Evolutionary conservation across 2,888 invertebrate genomes (phyloP), one percentile per base, ranked within the genome.

Genomic region (Achlya flavicornis): DNA sequence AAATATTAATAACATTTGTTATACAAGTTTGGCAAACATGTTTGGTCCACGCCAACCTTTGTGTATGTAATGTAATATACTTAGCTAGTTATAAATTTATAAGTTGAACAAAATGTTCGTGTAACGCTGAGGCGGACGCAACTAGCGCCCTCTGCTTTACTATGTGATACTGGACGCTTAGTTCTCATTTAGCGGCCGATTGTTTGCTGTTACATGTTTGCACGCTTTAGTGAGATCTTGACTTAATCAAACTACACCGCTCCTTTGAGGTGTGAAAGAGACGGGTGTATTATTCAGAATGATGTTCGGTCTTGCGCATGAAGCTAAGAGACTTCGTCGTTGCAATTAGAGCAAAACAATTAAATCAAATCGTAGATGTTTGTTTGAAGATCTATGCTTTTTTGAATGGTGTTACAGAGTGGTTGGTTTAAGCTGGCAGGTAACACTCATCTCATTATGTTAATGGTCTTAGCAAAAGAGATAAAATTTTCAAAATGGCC

Each of bases 51-150:
- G 38, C 7, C 3, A 41, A 26, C 41, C 12, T n/a, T 35, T 43
- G 26, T 60, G 70, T 70, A 69, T 69, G 67, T 69, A 66, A 69
- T 69, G 67, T 68, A 65, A 68, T 57, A 72, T 62, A 70, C 70
- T 84, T 86, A 86, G 84, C 72, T 89, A 89, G 86, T 74, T 82
- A 75, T 83, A 86, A 89, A 88, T 87, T 41, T 85, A 72, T 88
- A 85, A 86, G 79, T 86, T 86, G 90, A 91, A 88, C 90, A 90
- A 90, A 89, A 77, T 69, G 83, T 86, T 87, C 83, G 81, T 72
- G 71, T 73, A 71, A 65, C 74, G 71, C 74, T 76, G 73, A 69
- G 61, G 67, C 63, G 10, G 19, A 7, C 53, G 53, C 53, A 53
- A 53, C 53, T 53, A 19, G 57, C 64, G 69, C 73, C 73, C 66